Base-by-base conservation (phyloP, 2,797 vertebrate species). In the Muscicapa comitata region DNA sequence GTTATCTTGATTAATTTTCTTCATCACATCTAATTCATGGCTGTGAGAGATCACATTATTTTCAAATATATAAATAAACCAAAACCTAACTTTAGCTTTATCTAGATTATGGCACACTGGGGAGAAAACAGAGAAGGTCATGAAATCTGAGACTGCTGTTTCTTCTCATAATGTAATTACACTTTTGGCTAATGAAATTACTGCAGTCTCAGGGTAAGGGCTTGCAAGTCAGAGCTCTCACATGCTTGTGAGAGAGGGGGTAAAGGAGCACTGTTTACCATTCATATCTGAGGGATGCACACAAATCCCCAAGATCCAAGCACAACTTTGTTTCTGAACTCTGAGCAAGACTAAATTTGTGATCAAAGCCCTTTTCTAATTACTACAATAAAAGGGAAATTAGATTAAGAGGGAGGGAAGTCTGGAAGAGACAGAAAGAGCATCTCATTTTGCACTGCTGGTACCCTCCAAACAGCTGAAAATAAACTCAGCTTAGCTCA, bases 111-210 rank as follows among this genome's bases (percentile, higher is more conserved):
- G 42, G 82, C 68, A 80, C 91, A 42, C 86, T 42, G n/a, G 96
- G 87, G 92, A 93, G 65, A 88, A 93, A 96, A 95, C 81, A 94
- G 90, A 93, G 42, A 58, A 88, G 94, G 95, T 93, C 95, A 95
- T 35, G 94, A 76, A 95, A 95, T 92, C 7, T 7, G 73, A 94
- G 94, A 65, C 66, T 78, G 85, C 76, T 93, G 81, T 63, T 75
- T 91, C 70, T 93, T 76, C 82, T 96, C 86, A 90, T 94, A 96
- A 96, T 76, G 90, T 92, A 97, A 96, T 96, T 96, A 96, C 77
- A 93, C 63, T 90, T 95, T 86, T 88, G 86, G 38, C 71, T 96
- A 96, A 96, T 88, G 80, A 95, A 96, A 95, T 96, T 73, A 93
- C 63, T 86, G 74, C 79, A 95, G 91, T 88, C 89, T 91, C 86